These are phyloP conservation scores for Ailurus styani DNA, from an alignment of 2,113 vertebrate species.

Conservation along the genomic window DNA sequence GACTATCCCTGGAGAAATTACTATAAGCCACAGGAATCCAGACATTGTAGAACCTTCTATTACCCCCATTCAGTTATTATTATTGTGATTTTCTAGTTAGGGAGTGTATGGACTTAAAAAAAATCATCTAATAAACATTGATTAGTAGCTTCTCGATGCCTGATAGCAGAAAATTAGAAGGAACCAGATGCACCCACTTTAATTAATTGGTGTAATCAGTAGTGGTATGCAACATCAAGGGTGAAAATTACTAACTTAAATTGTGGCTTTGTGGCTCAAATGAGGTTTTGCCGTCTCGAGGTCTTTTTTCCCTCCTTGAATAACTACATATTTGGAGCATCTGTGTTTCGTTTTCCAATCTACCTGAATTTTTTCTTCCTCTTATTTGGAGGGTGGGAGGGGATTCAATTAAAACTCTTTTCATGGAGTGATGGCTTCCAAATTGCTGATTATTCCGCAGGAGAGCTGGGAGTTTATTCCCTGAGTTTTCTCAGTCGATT, in stretches of 20 bases:
- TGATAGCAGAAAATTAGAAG: constrained; percentile 67
- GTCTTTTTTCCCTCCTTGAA: not conserved
- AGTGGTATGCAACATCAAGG: constrained; percentile 29
- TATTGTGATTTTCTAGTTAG: constrained; percentile 50
- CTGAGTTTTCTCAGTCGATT: not conserved
- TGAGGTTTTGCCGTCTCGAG: constrained; percentile 6
- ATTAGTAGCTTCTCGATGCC: constrained; percentile 51
- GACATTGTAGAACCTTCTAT: not conserved
- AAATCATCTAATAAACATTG: constrained; percentile 65
- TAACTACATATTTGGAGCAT: not conserved
- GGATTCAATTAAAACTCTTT: not conserved
- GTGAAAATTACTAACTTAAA: constrained; percentile 57
- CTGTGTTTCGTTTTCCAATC: not conserved
- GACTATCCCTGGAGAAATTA: not conserved
- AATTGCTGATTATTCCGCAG: not conserved
- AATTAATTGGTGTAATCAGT: constrained; percentile 68
- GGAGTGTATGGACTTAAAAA: constrained; percentile 48
- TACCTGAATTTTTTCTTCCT: not conserved
- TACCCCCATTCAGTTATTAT: constrained; percentile 15
- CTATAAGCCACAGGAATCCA: not conserved
- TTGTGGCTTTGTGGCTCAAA: constrained; percentile 50
- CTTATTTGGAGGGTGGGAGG: not conserved
- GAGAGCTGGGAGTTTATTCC: not conserved
- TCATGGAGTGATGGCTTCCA: not conserved
- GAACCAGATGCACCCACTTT: constrained; percentile 66